A percentile compares a stretch with the other conserved stretches of the same genome.
Evolutionary conservation across 2,888 invertebrate genomes (phyloP).

Genomic region (Agonum fuliginosum): DNA sequence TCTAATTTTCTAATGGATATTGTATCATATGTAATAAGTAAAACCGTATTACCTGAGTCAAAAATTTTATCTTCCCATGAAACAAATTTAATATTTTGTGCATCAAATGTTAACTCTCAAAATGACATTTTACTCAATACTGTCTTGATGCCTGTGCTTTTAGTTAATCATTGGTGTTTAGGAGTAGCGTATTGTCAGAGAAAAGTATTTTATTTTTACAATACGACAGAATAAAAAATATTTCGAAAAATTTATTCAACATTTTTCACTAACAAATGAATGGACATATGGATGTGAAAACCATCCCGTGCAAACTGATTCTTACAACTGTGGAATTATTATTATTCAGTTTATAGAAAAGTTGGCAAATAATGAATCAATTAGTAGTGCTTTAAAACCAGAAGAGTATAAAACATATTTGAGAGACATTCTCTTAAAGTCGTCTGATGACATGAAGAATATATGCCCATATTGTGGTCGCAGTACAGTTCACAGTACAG

Average conservation of each 20-base stretch:
- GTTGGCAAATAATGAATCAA: not conserved
- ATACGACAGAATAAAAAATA: not conserved
- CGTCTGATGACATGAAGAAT: not conserved
- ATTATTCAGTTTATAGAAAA: not conserved
- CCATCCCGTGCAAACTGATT: not conserved
- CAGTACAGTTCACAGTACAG: too few species aligned
- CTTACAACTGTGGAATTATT: not conserved
- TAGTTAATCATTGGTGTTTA: not conserved
- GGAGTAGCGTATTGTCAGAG: not conserved
- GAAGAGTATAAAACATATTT: not conserved
- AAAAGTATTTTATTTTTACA: not conserved
- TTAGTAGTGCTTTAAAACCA: not conserved
- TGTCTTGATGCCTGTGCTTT: not conserved
- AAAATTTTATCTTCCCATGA: not conserved
- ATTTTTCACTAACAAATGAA: not conserved
- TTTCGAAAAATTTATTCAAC: not conserved
- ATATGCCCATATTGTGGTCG: not conserved
- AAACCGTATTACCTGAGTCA: not conserved
- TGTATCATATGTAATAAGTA: not conserved
- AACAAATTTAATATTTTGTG: not conserved
- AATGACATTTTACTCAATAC: not conserved
- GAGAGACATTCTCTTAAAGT: not conserved
- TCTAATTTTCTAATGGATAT: not conserved
- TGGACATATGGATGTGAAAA: not conserved
- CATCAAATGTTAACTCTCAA: not conserved